Evolutionary conservation across 2,113 vertebrate species (phyloP).

Genomic region (Cebus imitator): DNA sequence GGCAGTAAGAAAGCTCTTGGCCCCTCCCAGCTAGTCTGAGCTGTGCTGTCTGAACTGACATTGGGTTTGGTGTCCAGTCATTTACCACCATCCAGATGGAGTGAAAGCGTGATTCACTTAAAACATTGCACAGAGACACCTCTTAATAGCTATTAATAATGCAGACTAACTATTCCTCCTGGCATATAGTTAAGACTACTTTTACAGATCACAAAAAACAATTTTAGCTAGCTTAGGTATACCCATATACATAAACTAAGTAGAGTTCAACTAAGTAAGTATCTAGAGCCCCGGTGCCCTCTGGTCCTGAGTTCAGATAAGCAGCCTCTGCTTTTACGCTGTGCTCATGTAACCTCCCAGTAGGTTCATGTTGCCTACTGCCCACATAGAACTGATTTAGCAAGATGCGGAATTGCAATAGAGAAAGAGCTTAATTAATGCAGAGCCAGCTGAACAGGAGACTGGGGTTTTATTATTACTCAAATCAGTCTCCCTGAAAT

Average conservation of each 20-base stretch:
- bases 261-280: background rate
- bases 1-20: background rate
- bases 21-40: background rate
- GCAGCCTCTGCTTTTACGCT: background rate
- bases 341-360: too few relatives aligned
- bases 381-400: too few relatives aligned
- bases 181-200: background rate
- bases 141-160: background rate
- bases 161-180: background rate
- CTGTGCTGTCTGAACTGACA: background rate
- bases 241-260: background rate
- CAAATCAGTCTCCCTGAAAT: too few relatives aligned
- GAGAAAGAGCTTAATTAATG: too few relatives aligned
- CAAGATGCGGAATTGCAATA: too few relatives aligned
- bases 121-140: background rate
- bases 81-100: background rate
- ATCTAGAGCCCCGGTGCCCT: background rate
- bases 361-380: too few relatives aligned
- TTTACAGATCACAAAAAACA: background rate
- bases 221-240: background rate
- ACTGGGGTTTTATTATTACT: too few relatives aligned
- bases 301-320: background rate
- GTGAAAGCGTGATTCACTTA: background rate
- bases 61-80: background rate
- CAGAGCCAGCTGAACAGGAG: too few relatives aligned